phyloP scores from a whole-genome alignment of 2,797 vertebrate genomes.

The Poecilia wingei region DNA sequence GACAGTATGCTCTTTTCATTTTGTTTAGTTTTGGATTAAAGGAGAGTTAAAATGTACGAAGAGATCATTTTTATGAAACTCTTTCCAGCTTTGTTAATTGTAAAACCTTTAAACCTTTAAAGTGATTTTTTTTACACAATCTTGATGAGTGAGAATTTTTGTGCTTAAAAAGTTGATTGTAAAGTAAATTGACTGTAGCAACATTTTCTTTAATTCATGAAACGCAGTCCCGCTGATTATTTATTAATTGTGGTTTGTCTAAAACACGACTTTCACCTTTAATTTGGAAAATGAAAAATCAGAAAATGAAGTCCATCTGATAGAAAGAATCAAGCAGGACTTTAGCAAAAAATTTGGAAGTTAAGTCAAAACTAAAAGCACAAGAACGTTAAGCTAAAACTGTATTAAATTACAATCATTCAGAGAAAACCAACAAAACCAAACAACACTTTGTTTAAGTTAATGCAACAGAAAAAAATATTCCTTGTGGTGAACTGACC shows the following conservation, averaged over 20 bases:
- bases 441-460: slow-evolving; percentile 3
- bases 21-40: not conserved
- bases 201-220: not conserved
- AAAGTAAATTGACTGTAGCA: not conserved
- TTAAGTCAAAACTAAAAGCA: not conserved
- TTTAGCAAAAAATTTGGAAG: not conserved
- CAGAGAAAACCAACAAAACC: not conserved
- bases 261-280: not conserved
- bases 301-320: not conserved
- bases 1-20: not conserved
- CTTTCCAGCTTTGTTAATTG: not conserved
- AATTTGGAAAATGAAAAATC: not conserved
- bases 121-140: not conserved
- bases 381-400: not conserved
- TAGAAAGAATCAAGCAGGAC: not conserved
- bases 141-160: not conserved
- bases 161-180: not conserved
- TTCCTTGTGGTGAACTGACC: slow-evolving; percentile 18
- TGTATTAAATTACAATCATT: not conserved
- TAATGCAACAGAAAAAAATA: slow-evolving; percentile 5
- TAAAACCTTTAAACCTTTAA: not conserved
- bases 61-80: not conserved
- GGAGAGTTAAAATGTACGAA: not conserved
- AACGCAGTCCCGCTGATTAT: not conserved
- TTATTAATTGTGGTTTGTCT: not conserved